These are phyloP conservation scores for Philaenus spumarius DNA, from an alignment of 1,140 invertebrate genomes.

Conservation along the genomic window DNA sequence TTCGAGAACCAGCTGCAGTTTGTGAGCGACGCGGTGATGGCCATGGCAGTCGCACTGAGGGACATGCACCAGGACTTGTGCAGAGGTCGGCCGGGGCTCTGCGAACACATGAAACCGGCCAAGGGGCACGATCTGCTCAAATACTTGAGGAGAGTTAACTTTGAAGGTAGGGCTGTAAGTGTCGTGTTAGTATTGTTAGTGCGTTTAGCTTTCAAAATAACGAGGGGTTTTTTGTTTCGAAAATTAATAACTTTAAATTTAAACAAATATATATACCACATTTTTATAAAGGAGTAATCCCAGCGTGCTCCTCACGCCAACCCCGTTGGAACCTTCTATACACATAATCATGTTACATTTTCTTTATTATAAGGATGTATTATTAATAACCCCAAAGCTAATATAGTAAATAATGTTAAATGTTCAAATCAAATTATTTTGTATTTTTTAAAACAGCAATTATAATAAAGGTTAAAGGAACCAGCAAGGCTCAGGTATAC, in stretches of 20 bases:
- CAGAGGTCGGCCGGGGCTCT: constrained; percentile 57
- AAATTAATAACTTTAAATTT: background rate
- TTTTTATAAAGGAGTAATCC: no score
- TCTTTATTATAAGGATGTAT: no score
- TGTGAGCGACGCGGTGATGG: constrained; percentile 87
- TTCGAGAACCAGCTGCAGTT: constrained; percentile 89
- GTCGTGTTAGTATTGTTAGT: constrained; percentile 4
- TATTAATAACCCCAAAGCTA: no score
- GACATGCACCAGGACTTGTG: constrained; percentile 83
- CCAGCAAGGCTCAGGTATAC: no score
- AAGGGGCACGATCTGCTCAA: constrained; percentile 76
- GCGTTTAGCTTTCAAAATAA: constrained; percentile 71
- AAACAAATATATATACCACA: no score
- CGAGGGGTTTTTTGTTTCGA: constrained; percentile 26
- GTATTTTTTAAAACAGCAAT: no score
- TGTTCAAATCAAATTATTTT: no score
- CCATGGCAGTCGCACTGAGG: constrained; percentile 75
- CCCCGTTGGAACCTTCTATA: no score
- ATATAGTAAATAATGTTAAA: no score
- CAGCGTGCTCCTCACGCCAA: no score
- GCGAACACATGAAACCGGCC: constrained; percentile 79
- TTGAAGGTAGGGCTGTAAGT: constrained; percentile 54
- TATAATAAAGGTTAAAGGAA: no score
- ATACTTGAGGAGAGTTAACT: constrained; percentile 76
- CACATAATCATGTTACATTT: no score